Base-by-base conservation (phyloP, 2,888 invertebrate species). In the Holacanthella duospinosa region DNA sequence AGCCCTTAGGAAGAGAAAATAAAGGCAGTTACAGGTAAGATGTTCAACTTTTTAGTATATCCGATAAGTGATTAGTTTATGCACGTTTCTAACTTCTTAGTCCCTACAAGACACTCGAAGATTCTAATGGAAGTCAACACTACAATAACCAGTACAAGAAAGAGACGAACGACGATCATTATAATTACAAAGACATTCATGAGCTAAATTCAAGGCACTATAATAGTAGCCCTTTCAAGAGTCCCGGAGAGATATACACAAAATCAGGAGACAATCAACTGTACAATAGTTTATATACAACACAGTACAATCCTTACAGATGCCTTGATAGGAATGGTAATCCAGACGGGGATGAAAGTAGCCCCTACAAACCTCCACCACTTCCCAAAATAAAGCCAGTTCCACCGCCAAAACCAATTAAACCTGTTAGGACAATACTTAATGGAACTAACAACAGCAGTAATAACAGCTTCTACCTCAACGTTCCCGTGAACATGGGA, bases 361-460 rank as follows among this genome's bases (percentile, higher is more conserved):
- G 77, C 57, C 74, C 77, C 69, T 77, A 77, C 73, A 79, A 79
- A 68, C 75, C 77, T 62, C 74, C 76, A 59, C 75, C 77, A 60
- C 75, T 76, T 19, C 76, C 76, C 75, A 74, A 72, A 59, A 43
- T 55, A 3, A 63, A 64, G 29, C 93, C 93, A 0, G 86, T 93
- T 61, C 93, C 93, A 48, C 93, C 93, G 29, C 93, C 93, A 9
- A 93, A 93, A 75, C 93, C 93, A 55, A 25, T 44, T 4, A 59
- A 59, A 44, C 44, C 59, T 4, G 48, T 21, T 21, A 9, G 48
- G 26, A 59, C 36, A 26, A 26, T 24, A 9, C 25, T 55, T 4
- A 28, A 6, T 21, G 48, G 48, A n/a, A 21, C 16, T 48, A 21
- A 21, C 4, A 48, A 21, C 21, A 36, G 36, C 16, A 36, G 16